Evolutionary conservation across 2,113 vertebrate species (phyloP), one percentile per base, ranked within the genome.

Genomic region (Coracopsis vasa): DNA sequence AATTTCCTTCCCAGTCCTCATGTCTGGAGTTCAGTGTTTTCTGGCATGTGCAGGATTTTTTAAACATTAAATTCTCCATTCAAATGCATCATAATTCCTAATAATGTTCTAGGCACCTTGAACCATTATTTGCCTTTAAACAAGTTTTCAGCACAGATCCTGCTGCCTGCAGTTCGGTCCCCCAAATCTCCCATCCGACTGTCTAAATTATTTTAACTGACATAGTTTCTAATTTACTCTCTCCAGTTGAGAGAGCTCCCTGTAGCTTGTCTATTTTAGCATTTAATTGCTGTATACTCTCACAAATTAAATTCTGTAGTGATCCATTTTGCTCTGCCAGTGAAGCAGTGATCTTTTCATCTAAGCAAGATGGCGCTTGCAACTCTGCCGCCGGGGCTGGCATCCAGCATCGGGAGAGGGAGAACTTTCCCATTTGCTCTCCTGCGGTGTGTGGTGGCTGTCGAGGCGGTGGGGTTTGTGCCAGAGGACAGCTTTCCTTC

Each of bases 201-300:
- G 96, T 97, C 98, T 97, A 95, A 98, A 95, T 98, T 98, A 98
- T 95, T 98, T 98, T 98, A 98, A 97, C 97, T 97, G 97, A 97
- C 95, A 95, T 94, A 95, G 94, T 98, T 98, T 98, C 97, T 98
- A 98, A 98, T 98, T 98, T 98, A 97, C 95, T 98, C 97, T 98
- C 97, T 97, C 94, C 98, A 98, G 97, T 97, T 98, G 98, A 98
- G 96, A 97, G 98, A 97, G 81, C 92, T 97, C 91, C 97, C 97
- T 88, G 92, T 97, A 96, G 93, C 97, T 97, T 98, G 97, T 98
- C 96, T 98, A 96, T 97, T 98, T 98, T 96, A 97, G 97, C 97
- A 98, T 98, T 98, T 98, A 98, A 98, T 98, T 98, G 98, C 97
- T 98, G 95, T 95, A 92, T 95, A 96, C 95, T 93, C 96, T 98